Base-by-base conservation (phyloP, 2,113 vertebrate species). In the Bagarius yarrelli region DNA sequence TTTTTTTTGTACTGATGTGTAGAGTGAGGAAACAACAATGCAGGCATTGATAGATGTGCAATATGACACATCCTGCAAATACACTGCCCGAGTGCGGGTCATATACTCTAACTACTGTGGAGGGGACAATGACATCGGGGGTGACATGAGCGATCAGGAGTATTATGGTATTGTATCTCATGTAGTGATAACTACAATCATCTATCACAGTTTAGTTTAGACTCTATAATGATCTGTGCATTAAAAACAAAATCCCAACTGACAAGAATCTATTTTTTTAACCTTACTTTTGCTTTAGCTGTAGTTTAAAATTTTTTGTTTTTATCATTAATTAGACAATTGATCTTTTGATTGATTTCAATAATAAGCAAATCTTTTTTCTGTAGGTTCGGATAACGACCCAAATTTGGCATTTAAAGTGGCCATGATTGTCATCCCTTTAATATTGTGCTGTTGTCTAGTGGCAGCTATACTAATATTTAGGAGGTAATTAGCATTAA, bases 391-490 rank as follows among this genome's bases (percentile, higher is more conserved):
- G 0, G 55, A 88, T 9, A 2, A 18, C 11, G 4, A 50, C 50
- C 72, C 72, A 9, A 55, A 81, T 18, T 0, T 5, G 57, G 55
- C n/a, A 0, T 74, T 72, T 19, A 83, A 73, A 1, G 79, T 87
- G 32, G 67, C 80, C 0, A 47, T 83, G 83, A 74, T 91, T 0
- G 15, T 86, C 56, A 25, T 89, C 57, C 89, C 91, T 2, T 0
- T 88, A 47, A 4, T 90, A 32, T 34, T 93, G 61, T 90, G 83
- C 1, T 0, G 76, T 82, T 89, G 18, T 4, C 44, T 93, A 70
- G 47, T 90, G 5, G 78, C 90, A 82, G 87, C 86, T 64, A 85
- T 90, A 81, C 87, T 87, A 83, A 87, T 91, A 66, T 86, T 91
- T 77, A 87, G 80, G 64, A 93, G 86, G 92, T 87, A 66, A 84